A percentile compares a stretch with the other conserved stretches of the same genome.
phyloP scores from a whole-genome alignment of 2,797 vertebrate genomes.

The Alauda arvensis region DNA sequence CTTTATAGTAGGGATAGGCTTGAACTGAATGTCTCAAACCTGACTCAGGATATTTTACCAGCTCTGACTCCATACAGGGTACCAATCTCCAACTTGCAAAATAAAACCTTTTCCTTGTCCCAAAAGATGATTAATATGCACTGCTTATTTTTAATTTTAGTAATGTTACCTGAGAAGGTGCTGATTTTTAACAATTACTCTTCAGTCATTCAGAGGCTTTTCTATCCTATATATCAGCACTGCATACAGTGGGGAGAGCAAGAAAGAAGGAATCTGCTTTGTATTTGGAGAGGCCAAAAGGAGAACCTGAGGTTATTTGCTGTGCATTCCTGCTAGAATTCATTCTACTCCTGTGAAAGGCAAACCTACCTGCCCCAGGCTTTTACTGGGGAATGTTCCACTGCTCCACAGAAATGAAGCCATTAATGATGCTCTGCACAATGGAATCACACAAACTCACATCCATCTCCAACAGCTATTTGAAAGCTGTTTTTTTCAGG shows the following conservation, averaged over 20 bases:
- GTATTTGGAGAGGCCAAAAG: not conserved
- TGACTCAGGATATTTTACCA: not conserved
- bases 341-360: not conserved
- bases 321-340: not conserved
- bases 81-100: not conserved
- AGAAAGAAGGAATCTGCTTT: not conserved
- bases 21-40: not conserved
- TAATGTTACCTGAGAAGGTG: not conserved
- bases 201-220: not conserved
- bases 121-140: not conserved
- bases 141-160: not conserved
- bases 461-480: too few species aligned
- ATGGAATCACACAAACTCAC: not conserved
- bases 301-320: not conserved
- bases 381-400: not conserved
- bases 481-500: not conserved
- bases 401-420: not conserved
- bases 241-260: not conserved
- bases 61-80: accelerated
- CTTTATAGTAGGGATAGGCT: not conserved
- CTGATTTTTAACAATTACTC: not conserved
- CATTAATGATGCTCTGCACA: not conserved
- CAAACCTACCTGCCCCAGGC: not conserved
- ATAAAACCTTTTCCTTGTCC: not conserved
- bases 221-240: not conserved